Evolutionary conservation across 2,113 vertebrate species (phyloP).

Genomic region (Agapornis roseicollis): DNA sequence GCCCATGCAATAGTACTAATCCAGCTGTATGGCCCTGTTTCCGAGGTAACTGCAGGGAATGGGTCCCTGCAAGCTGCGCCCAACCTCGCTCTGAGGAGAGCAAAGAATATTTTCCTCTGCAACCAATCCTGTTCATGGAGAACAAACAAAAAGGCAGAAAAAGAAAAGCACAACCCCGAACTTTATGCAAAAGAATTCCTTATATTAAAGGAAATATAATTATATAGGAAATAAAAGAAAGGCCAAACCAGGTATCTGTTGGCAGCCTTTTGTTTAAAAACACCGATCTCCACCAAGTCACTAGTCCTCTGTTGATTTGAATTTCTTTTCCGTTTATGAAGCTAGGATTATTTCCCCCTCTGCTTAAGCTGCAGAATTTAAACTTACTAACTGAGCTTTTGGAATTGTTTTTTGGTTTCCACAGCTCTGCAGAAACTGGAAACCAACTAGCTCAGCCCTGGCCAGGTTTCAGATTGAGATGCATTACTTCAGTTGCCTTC

Average conservation of each 20-base stretch:
- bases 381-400: not conserved
- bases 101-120: not conserved
- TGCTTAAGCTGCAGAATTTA: not conserved
- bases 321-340: not conserved
- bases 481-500: not conserved
- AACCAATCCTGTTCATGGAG: not conserved
- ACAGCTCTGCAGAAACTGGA: not conserved
- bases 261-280: not conserved
- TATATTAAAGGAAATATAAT: not conserved
- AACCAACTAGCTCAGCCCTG: not conserved
- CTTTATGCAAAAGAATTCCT: not conserved
- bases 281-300: not conserved
- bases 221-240: not conserved
- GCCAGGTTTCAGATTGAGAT: not conserved
- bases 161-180: accelerated
- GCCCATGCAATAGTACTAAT: not conserved
- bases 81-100: not conserved
- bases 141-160: not conserved
- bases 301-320: not conserved
- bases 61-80: not conserved
- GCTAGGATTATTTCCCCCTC: accelerated
- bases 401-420: not conserved
- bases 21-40: not conserved
- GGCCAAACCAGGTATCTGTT: not conserved
- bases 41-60: not conserved